Evolutionary conservation across 2,888 invertebrate genomes (phyloP).

Genomic region (Scaptomyza tumidula): DNA sequence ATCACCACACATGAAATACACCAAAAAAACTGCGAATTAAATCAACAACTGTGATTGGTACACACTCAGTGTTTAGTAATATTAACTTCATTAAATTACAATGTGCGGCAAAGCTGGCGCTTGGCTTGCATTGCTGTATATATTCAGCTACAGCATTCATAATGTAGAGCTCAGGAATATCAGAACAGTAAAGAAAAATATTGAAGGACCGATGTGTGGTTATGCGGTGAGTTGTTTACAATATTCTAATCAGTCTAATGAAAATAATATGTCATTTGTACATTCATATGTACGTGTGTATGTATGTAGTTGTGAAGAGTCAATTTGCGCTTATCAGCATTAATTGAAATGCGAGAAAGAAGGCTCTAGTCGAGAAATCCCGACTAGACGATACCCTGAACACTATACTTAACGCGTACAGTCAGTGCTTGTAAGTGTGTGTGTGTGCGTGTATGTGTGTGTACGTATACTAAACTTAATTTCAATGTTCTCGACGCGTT

Average conservation of each 20-base stretch:
- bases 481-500: too few relatives aligned
- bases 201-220: slow-evolving; percentile 67
- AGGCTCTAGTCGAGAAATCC: too few relatives aligned
- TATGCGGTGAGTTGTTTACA: slow-evolving; percentile 69
- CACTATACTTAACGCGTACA: too few relatives aligned
- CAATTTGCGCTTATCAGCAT: neutral
- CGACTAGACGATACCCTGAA: too few relatives aligned
- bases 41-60: slow-evolving; percentile 5
- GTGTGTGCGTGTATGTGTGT: too few relatives aligned
- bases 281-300: too few relatives aligned
- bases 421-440: too few relatives aligned
- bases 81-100: slow-evolving; percentile 20
- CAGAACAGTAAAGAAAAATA: slow-evolving; percentile 26
- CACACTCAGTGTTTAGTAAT: slow-evolving; percentile 4
- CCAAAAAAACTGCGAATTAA: slow-evolving; percentile 1
- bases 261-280: neutral
- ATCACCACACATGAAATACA: slow-evolving; percentile 30
- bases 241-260: too few relatives aligned
- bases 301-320: neutral
- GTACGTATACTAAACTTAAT: too few relatives aligned
- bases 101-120: slow-evolving; percentile 42
- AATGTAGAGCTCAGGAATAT: slow-evolving; percentile 54
- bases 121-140: slow-evolving; percentile 33
- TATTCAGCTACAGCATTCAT: slow-evolving; percentile 23
- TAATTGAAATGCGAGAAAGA: neutral